phyloP scores from a whole-genome alignment of 2,888 invertebrate species.

The Eurois occulta region DNA sequence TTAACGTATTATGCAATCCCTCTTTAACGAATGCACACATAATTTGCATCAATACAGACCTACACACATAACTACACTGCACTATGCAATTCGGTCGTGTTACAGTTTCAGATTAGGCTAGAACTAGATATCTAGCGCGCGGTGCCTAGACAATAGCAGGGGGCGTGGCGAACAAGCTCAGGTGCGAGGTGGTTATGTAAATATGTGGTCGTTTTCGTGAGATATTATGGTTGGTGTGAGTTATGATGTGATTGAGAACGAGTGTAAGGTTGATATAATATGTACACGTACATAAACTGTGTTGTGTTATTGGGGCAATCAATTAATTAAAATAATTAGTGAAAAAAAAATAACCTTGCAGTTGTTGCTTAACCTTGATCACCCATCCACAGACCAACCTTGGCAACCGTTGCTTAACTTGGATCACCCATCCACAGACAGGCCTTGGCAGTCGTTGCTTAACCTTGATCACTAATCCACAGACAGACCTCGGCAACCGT shows the following conservation, averaged over 20 bases:
- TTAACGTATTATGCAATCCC: neutral
- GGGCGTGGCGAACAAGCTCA: conserved; percentile 75
- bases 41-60: conserved; percentile 19
- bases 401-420: too few relatives aligned
- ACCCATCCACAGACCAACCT: too few relatives aligned
- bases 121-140: conserved; percentile 75
- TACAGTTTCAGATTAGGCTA: conserved; percentile 69
- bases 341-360: too few relatives aligned
- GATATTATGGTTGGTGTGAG: conserved; percentile 61
- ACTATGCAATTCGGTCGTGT: conserved; percentile 70
- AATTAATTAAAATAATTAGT: too few relatives aligned
- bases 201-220: conserved; percentile 65
- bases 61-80: neutral
- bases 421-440: too few relatives aligned
- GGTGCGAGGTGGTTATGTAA: conserved; percentile 72
- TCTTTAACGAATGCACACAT: conserved; percentile 8
- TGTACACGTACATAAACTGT: neutral
- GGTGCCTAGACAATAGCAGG: conserved; percentile 75
- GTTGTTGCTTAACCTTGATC: too few relatives aligned
- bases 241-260: conserved; percentile 29
- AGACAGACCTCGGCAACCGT: too few relatives aligned
- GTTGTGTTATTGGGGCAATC: too few relatives aligned
- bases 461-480: too few relatives aligned
- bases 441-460: too few relatives aligned
- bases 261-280: neutral